Evolutionary conservation across 2,797 vertebrate species (phyloP).

Genomic region (Gobio occitaniae): DNA sequence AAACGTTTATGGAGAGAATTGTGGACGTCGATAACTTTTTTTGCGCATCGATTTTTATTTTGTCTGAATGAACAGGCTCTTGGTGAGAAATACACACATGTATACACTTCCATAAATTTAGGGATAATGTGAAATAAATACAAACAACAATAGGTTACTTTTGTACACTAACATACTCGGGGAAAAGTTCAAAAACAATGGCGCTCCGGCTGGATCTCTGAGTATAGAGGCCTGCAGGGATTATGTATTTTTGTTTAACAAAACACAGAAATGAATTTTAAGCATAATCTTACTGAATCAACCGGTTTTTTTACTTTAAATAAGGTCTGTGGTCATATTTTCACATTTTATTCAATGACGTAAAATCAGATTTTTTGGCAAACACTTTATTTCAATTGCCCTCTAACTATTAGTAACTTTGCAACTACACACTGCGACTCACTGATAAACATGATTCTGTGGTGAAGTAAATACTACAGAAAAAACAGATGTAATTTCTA

Average conservation of each 20-base stretch:
- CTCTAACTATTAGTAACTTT: not conserved
- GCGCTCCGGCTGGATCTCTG: not conserved
- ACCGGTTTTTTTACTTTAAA: not conserved
- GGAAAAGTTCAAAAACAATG: slow-evolving; percentile 15
- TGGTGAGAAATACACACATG: slow-evolving; percentile 58
- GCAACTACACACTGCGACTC: not conserved
- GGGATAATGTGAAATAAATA: slow-evolving; percentile 43
- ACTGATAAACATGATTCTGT: too few species aligned
- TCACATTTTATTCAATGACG: not conserved
- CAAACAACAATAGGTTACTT: slow-evolving; percentile 1
- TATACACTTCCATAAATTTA: slow-evolving; percentile 39
- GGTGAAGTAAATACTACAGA: too few species aligned
- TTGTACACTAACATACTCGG: not conserved
- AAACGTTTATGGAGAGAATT: slow-evolving; percentile 62
- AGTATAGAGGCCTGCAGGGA: not conserved
- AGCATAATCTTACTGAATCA: not conserved
- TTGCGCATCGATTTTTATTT: slow-evolving; percentile 58
- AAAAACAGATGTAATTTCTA: too few species aligned
- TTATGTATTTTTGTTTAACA: not conserved
- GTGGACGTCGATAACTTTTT: slow-evolving; percentile 57
- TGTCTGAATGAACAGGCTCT: slow-evolving; percentile 56
- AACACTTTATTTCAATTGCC: not conserved
- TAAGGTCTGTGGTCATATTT: not conserved
- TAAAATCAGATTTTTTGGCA: not conserved
- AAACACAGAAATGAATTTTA: not conserved